Conservation (phyloP, 2,797 vertebrate species). For the Amblyopsis hoosieri region DNA sequence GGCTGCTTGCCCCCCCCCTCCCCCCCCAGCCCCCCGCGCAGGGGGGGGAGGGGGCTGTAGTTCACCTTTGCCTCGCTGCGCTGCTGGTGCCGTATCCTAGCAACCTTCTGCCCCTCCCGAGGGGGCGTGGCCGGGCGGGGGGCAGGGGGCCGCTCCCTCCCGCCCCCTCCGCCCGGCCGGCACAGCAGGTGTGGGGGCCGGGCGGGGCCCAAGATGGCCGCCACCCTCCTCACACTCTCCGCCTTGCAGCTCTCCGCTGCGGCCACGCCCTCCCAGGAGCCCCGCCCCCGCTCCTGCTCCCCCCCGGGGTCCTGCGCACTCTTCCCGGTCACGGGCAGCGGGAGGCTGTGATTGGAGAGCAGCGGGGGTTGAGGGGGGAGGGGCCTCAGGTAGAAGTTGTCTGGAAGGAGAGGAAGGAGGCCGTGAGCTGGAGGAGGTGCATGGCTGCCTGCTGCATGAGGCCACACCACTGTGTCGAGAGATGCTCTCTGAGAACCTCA, state of each 20-base stretch:
- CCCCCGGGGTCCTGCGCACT: slow-evolving; percentile 72
- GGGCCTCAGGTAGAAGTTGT: slow-evolving; percentile 96
- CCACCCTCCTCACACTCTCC: slow-evolving; percentile 86
- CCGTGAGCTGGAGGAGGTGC: not conserved
- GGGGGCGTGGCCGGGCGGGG: slow-evolving; percentile 75
- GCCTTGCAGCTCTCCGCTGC: slow-evolving; percentile 81
- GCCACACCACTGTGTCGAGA: too few relatives aligned
- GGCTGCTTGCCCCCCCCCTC: slow-evolving; percentile 84
- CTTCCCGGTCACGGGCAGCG: slow-evolving; percentile 83
- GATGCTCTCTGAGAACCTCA: too few relatives aligned
- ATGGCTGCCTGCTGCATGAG: too few relatives aligned
- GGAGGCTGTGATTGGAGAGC: slow-evolving; percentile 88
- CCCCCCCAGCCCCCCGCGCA: slow-evolving; percentile 83
- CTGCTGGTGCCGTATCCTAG: slow-evolving; percentile 94
- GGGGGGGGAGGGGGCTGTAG: slow-evolving; percentile 92
- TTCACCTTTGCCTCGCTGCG: slow-evolving; percentile 86
- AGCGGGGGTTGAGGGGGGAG: slow-evolving; percentile 90
- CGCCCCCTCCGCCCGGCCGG: slow-evolving; percentile 79
- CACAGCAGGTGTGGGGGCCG: slow-evolving; percentile 76
- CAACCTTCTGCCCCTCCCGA: slow-evolving; percentile 87
- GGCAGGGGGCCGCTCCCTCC: slow-evolving; percentile 77
- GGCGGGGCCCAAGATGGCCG: slow-evolving; percentile 80
- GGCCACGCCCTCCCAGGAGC: slow-evolving; percentile 80
- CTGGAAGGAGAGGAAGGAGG: slow-evolving; percentile 59
- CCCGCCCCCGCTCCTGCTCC: slow-evolving; percentile 69